Percentiles rank a stretch among this genome's conserved stretches.
Evolutionary conservation across 2,888 invertebrate genomes (phyloP).

Genomic region (Hyles lineata): DNA sequence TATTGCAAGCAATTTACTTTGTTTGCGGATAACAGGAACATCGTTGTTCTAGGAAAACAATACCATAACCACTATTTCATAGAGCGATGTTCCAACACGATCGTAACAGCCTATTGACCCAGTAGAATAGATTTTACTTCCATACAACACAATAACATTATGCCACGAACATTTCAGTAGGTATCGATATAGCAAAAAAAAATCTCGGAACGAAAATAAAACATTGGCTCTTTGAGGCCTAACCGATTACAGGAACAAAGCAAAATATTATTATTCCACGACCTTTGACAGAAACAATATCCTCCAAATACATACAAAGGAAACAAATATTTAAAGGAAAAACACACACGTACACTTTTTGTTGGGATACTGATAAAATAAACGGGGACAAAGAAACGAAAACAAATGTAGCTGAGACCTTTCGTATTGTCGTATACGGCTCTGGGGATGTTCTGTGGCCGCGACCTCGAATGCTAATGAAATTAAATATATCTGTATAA

Average conservation of each 20-base stretch:
- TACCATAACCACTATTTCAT: background rate
- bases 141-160: background rate
- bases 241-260: slow-evolving; percentile 17
- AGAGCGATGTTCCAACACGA: background rate
- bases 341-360: slow-evolving; percentile 14
- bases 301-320: slow-evolving; percentile 23
- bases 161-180: background rate
- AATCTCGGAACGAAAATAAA: background rate
- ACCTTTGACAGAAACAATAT: slow-evolving; percentile 25
- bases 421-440: background rate
- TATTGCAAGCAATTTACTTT: background rate
- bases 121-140: background rate
- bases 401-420: slow-evolving; percentile 3
- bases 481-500: slow-evolving; percentile 5
- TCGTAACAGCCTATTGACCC: background rate
- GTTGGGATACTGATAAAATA: slow-evolving; percentile 21
- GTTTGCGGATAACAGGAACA: background rate
- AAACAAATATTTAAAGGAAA: slow-evolving; percentile 24
- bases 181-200: background rate
- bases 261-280: slow-evolving; percentile 19
- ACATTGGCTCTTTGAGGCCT: background rate
- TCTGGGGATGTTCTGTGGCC: background rate
- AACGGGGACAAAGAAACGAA: slow-evolving; percentile 21
- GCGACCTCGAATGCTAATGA: slow-evolving; percentile 8
- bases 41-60: background rate